A percentile compares a stretch with the other conserved stretches of the same genome.
phyloP scores from a whole-genome alignment of 2,113 vertebrate genomes.

The Danionella cerebrum region DNA sequence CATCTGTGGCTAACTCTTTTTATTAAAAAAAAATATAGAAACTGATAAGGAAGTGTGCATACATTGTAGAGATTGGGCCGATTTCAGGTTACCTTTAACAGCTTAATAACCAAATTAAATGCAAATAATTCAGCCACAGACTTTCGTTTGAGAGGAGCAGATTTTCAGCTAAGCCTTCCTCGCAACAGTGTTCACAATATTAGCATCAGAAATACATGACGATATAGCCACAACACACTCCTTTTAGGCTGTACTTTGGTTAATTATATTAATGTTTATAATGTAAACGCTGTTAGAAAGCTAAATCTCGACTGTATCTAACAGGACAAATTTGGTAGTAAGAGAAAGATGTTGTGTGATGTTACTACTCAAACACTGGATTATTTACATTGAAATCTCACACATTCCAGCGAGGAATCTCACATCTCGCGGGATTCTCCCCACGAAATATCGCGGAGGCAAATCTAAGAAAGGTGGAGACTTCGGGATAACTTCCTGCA shows the following conservation, averaged over 20 bases:
- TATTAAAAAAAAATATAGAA: too few relatives aligned
- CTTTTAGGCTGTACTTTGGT: too few relatives aligned
- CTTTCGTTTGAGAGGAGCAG: neutral
- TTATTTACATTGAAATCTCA: neutral
- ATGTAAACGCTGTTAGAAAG: too few relatives aligned
- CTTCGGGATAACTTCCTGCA: constrained; percentile 67
- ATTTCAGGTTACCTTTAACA: constrained; percentile 30
- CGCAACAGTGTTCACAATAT: neutral
- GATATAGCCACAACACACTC: too few relatives aligned
- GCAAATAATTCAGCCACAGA: constrained; percentile 34
- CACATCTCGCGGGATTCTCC: constrained; percentile 55
- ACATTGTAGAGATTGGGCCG: neutral
- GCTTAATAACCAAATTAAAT: constrained; percentile 36
- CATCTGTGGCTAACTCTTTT: too few relatives aligned
- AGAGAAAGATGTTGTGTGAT: too few relatives aligned
- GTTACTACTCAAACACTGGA: too few relatives aligned
- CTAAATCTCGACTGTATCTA: too few relatives aligned
- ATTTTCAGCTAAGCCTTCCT: neutral
- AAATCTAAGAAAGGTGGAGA: constrained; percentile 71
- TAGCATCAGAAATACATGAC: neutral
- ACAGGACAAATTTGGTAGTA: too few relatives aligned
- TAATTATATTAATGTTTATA: too few relatives aligned
- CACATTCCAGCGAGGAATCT: constrained; percentile 8
- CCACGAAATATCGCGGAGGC: constrained; percentile 54
- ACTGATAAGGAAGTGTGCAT: neutral